These are phyloP conservation scores for Drosophila persimilis DNA, from an alignment of 1,140 invertebrate species.

Conservation along the genomic window DNA sequence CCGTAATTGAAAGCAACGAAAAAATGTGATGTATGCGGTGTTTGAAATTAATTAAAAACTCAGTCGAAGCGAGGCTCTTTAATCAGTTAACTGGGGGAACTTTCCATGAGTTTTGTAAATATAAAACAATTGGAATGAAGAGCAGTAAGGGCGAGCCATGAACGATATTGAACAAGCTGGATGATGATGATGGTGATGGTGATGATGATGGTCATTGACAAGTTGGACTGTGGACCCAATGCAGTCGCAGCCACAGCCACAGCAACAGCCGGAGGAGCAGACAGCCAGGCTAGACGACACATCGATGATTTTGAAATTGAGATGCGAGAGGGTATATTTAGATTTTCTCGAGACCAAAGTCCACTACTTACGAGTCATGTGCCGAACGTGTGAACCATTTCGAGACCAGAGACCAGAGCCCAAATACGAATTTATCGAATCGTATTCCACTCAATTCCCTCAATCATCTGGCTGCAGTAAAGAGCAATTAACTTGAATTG, in stretches of 20 bases:
- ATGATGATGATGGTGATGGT: conserved; percentile 13
- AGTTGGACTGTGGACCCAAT: conserved; percentile 58
- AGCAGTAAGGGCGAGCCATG: conserved; percentile 38
- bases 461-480: conserved; percentile 38
- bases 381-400: conserved; percentile 58
- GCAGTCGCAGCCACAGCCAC: conserved; percentile 37
- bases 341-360: conserved; percentile 50
- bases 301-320: conserved; percentile 42
- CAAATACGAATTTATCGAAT: conserved; percentile 41
- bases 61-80: conserved; percentile 27
- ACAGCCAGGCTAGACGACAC: conserved; percentile 57
- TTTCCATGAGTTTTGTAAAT: conserved; percentile 51
- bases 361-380: conserved; percentile 69
- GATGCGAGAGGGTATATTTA: conserved; percentile 34
- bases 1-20: conserved; percentile 4
- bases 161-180: conserved; percentile 29
- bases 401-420: no score
- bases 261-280: conserved; percentile 13
- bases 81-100: conserved; percentile 43
- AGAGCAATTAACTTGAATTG: conserved; percentile 52
- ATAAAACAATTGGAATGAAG: conserved; percentile 43
- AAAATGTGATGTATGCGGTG: conserved; percentile 2
- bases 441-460: conserved; percentile 40
- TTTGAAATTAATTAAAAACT: conserved; percentile 41
- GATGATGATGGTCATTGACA: conserved; percentile 34